These are phyloP conservation scores for Osedax fenrisi DNA, from an alignment of 2,888 invertebrate species.

Conservation along the genomic window DNA sequence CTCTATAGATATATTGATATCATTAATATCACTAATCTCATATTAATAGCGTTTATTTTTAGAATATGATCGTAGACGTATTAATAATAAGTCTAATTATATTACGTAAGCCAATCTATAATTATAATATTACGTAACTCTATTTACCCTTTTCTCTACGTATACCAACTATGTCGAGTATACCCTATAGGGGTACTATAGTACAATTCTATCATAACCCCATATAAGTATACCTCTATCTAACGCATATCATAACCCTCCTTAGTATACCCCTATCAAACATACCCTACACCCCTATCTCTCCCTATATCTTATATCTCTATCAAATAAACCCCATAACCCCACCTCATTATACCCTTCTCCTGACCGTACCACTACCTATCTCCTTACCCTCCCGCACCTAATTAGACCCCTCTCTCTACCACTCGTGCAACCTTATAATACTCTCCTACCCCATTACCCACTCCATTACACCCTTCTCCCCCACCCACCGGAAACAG, in stretches of 20 bases:
- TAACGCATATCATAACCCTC: not conserved
- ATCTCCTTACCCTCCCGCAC: not conserved
- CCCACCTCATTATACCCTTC: not conserved
- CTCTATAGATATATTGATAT: too few species aligned
- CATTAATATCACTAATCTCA: too few species aligned
- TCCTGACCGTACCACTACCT: not conserved
- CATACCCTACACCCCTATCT: not conserved
- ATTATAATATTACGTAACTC: too few species aligned
- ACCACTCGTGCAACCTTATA: not conserved
- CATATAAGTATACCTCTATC: too few species aligned
- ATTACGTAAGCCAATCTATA: too few species aligned
- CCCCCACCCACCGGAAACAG: constrained; percentile 28
- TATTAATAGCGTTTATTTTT: too few species aligned
- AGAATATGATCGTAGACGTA: too few species aligned
- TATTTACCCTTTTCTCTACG: too few species aligned
- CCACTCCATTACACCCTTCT: not conserved
- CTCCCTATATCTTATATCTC: constrained; percentile 14
- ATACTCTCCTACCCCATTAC: not conserved
- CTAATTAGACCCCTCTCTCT: not conserved
- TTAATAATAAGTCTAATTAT: too few species aligned
- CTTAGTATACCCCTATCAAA: not conserved
- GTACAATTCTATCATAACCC: too few species aligned
- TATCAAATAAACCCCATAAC: not conserved
- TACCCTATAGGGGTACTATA: too few species aligned
- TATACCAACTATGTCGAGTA: too few species aligned